Evolutionary conservation across 1,140 invertebrate species (phyloP), one percentile per base, ranked within the genome.

Genomic region (Drosophila bifasciata): DNA sequence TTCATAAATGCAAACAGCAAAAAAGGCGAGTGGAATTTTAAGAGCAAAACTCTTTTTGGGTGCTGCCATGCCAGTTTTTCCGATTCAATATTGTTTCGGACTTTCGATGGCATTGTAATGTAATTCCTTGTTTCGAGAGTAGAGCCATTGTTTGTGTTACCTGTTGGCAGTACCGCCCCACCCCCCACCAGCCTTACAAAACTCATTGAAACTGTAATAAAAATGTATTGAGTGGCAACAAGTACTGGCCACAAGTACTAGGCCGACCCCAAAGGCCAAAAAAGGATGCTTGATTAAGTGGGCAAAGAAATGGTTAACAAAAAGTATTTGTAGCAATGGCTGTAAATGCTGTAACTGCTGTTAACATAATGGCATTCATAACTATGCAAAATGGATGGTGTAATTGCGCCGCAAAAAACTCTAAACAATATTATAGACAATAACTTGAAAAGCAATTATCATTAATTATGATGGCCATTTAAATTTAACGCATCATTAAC

Each of bases 401-500:
- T 25, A 73, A 61, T 52, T 72, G 13, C 17, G 49, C 16, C 19
- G 55, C 7, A 36, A 44, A 36, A 44, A 52, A 64, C 52, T 68
- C 21, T 28, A 63, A 79, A 79, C 56, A 74, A 70, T 71, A 73
- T 76, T 69, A 69, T 79, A 76, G 74, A 78, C 78, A 88, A 88
- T 88, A 88, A 88, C 71, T 88, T 88, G 19, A 83, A 79, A 68
- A 59, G 67, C 78, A 78, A 88, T 88, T 88, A 88, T 64, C 83
- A 62, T 88, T 88, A 88, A 88, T 88, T 83, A 83, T 88, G 78
- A 88, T 88, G 49, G 78, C 83, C 83, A 86, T 86, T 86, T 86
- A 86, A 86, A 86, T 86, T 88, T 88, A 86, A 86, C 83, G 83
- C 83, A 88, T 88, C 83, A 86, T 86, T 86, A 86, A 86, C 78